phyloP scores from a whole-genome alignment of 1,140 invertebrate genomes.

The Pseudomyrmex gracilis region DNA sequence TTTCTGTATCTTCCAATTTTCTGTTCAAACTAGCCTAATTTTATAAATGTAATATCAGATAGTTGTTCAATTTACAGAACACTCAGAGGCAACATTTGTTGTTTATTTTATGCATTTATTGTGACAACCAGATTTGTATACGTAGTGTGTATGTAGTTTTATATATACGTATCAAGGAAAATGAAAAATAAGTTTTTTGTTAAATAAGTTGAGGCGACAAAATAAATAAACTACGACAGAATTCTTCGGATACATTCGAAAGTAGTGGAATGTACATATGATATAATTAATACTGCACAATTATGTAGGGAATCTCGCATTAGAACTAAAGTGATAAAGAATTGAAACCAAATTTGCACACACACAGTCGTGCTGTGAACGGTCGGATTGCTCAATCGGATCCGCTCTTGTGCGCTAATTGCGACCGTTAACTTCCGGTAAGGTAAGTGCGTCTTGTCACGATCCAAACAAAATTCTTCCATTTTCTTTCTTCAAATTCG shows the following conservation, averaged over 20 bases:
- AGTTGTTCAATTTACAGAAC: too few species aligned
- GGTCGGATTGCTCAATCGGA: neutral
- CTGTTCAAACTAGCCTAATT: too few species aligned
- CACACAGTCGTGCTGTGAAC: neutral
- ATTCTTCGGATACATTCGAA: conserved; percentile 23
- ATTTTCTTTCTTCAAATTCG: conserved; percentile 19
- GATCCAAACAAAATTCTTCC: conserved; percentile 12
- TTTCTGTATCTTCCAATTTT: too few species aligned
- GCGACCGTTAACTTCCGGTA: neutral
- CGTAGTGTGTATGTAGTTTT: neutral
- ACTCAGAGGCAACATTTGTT: too few species aligned
- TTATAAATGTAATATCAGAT: too few species aligned
- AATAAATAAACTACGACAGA: conserved; percentile 5
- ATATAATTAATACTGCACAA: neutral
- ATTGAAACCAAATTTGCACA: conserved; percentile 8
- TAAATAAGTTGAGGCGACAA: conserved; percentile 4
- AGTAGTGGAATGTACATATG: too few species aligned
- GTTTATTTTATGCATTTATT: too few species aligned
- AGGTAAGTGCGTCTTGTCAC: conserved; percentile 15
- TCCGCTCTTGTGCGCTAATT: neutral
- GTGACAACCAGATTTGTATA: neutral
- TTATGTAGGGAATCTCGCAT: neutral
- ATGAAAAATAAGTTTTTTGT: neutral
- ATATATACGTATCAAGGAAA: neutral
- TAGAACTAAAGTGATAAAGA: conserved; percentile 23